These are phyloP conservation scores for Hippasteria phrygiana DNA, from an alignment of 53 echinoderm and acorn worm species.

Conservation along the genomic window DNA sequence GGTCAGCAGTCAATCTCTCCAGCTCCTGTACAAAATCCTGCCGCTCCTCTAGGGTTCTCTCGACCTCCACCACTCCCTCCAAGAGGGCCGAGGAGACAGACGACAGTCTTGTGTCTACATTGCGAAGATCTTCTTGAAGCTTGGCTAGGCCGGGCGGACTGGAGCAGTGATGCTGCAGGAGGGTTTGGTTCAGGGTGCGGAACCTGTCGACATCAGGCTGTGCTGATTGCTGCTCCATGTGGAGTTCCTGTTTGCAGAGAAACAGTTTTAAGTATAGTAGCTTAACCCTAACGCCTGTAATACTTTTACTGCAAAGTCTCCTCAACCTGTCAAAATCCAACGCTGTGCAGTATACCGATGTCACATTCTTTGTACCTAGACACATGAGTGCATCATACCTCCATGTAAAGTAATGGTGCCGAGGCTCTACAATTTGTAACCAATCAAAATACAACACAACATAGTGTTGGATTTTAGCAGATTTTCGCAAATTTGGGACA, in stretches of 20 bases:
- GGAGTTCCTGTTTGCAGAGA: slow-evolving; percentile 48
- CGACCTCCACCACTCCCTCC: slow-evolving; percentile 29
- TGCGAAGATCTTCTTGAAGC: slow-evolving; percentile 55
- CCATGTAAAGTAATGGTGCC: no score
- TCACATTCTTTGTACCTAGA: no score
- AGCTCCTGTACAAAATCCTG: slow-evolving; percentile 47
- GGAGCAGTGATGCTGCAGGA: slow-evolving; percentile 57
- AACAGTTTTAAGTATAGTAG: background rate
- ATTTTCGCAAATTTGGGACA: no score
- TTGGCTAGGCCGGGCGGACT: slow-evolving; percentile 38
- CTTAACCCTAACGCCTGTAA: background rate
- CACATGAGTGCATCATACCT: no score
- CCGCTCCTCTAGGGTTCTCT: slow-evolving; percentile 51
- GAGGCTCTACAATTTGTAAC: no score
- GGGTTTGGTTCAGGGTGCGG: slow-evolving; percentile 53
- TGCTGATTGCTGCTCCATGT: slow-evolving; percentile 31
- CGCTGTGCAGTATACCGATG: no score
- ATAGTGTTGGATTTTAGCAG: no score
- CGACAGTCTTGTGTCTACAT: slow-evolving; percentile 25
- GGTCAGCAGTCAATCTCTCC: slow-evolving; percentile 7
- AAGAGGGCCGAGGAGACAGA: slow-evolving; percentile 33
- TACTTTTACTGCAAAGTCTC: background rate
- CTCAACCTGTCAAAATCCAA: background rate
- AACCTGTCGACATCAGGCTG: slow-evolving; percentile 59
- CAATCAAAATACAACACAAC: no score